Conservation (phyloP, 2,113 vertebrate species). For the Tiliqua scincoides region DNA sequence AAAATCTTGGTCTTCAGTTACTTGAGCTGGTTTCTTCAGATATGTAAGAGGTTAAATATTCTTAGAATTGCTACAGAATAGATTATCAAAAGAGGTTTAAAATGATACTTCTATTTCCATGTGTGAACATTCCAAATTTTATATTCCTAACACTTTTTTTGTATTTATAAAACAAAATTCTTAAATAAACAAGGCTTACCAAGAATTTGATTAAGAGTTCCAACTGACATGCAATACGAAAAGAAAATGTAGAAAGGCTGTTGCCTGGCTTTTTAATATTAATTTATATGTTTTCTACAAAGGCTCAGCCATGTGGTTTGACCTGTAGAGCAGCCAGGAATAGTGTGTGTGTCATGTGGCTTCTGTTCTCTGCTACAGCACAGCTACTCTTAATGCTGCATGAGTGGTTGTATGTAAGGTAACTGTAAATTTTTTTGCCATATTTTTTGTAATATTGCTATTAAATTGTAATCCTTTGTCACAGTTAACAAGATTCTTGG, state of each 20-base stretch:
- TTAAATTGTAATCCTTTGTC: conserved; percentile 23
- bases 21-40: not conserved
- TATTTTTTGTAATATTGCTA: conserved; percentile 7
- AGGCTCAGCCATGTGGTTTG: not conserved
- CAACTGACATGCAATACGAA: not conserved
- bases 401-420: conserved; percentile 6
- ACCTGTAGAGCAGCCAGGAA: not conserved
- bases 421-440: conserved; percentile 10
- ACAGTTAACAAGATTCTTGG: not conserved
- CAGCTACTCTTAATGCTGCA: not conserved
- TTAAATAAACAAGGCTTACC: not conserved
- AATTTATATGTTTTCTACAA: not conserved
- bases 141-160: conserved; percentile 8
- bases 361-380: not conserved
- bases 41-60: not conserved
- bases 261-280: not conserved
- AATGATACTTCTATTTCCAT: not conserved
- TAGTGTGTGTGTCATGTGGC: not conserved
- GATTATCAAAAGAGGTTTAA: not conserved
- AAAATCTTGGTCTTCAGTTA: conserved; percentile 4
- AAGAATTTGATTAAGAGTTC: not conserved
- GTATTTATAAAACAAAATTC: conserved; percentile 11
- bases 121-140: conserved; percentile 6
- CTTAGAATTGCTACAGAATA: not conserved
- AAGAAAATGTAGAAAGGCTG: not conserved